Base-by-base conservation (phyloP, 1,140 invertebrate species). In the Luehdorfia chinensis region DNA sequence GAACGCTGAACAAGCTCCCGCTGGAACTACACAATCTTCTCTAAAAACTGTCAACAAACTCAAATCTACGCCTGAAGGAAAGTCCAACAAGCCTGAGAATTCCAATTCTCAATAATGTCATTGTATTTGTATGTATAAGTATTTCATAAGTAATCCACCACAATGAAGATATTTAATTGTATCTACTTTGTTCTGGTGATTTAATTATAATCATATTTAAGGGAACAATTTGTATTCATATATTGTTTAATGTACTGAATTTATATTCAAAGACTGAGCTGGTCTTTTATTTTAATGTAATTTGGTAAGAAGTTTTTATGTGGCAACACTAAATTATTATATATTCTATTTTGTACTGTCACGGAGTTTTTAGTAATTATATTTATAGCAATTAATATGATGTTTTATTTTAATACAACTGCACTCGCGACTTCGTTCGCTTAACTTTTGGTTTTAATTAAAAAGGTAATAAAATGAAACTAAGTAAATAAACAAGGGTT, bases 31-130 rank as follows among this genome's bases (percentile, higher is more conserved):
- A 81, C 87, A 84, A 87, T 87, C 86, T 78, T 85, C 88, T 74
- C 90, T 87, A 80, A 88, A 88, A 83, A 89, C 89, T 85, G 83
- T 89, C 80, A 87, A 62, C 21, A 50, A 50, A 4, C 63, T 80
- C 7, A 84, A 83, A 37, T 46, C 75, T 5, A 78, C 78, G 9
- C 79, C 75, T 12, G 79, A 83, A 50, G 71, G 62, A 0, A 80
- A 80, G 54, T 86, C 79, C 9, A 63, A 63, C 33, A 43, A 43
- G 6, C 25, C 23, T 58, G 61, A 39, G 50, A 61, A 34, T 43
- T 57, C 27, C 57, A 56, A 66, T 52, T 13, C 11, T 47, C 33
- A 18, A 39, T 36, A 28, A 23, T 14, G 14, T 50, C n/a, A 25
- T 43, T 14, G 33, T 52, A 31, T 36, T 43, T 53, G 34, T 36